Evolutionary conservation across 1,140 invertebrate species (phyloP).

Genomic region (Ladona fulva): DNA sequence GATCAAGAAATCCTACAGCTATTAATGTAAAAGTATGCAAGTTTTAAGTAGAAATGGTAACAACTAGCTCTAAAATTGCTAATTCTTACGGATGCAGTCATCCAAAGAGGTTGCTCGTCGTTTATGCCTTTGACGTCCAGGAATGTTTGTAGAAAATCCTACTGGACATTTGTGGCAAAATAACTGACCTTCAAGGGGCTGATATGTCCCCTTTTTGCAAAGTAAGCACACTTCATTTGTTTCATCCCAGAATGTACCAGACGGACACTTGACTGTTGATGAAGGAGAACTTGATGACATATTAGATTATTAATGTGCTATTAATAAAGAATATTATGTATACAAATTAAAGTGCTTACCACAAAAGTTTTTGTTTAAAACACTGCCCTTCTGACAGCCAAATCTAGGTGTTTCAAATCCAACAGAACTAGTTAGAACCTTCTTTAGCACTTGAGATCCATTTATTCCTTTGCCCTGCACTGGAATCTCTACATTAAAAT

Average conservation of each 20-base stretch:
- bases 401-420: background rate
- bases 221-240: slow-evolving; percentile 42
- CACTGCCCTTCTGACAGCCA: background rate
- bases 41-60: too few relatives aligned
- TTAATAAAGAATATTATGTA: too few relatives aligned
- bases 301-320: too few relatives aligned
- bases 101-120: background rate
- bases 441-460: background rate
- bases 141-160: slow-evolving; percentile 30
- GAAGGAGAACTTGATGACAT: background rate
- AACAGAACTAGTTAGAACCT: background rate
- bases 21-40: too few relatives aligned
- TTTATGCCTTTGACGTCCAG: background rate
- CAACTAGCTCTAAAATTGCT: background rate
- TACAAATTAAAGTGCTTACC: background rate
- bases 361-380: background rate
- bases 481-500: background rate
- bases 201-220: slow-evolving; percentile 52
- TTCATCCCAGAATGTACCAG: slow-evolving; percentile 54
- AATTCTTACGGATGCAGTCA: background rate
- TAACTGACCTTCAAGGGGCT: slow-evolving; percentile 43
- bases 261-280: slow-evolving; percentile 49
- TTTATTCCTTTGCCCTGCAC: background rate
- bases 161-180: slow-evolving; percentile 49
- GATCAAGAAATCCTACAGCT: too few relatives aligned